These are phyloP conservation scores for Semnornis frantzii DNA, from an alignment of 2,113 vertebrate species.

Conservation along the genomic window DNA sequence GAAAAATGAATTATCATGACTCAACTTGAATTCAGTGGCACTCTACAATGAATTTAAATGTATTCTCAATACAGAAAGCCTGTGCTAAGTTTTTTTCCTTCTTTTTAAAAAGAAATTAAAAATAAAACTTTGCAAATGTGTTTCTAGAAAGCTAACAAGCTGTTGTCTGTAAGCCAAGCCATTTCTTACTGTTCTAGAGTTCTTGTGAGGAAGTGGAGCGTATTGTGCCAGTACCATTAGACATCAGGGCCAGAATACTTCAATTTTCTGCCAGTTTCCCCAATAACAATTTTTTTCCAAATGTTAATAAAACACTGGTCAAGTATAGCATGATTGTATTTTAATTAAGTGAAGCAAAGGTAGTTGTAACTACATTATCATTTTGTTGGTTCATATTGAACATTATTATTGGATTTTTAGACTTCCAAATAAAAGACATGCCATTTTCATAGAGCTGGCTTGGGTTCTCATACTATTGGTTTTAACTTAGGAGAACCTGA, in stretches of 20 bases:
- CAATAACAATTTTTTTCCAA: not conserved
- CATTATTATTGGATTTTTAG: not conserved
- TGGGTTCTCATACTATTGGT: not conserved
- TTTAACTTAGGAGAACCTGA: not conserved
- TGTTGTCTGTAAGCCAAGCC: slow-evolving; percentile 48
- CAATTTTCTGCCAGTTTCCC: slow-evolving; percentile 50
- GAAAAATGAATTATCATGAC: slow-evolving; percentile 38
- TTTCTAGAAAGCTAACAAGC: slow-evolving; percentile 68
- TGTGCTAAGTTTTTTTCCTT: slow-evolving; percentile 51
- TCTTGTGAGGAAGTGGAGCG: slow-evolving; percentile 36
- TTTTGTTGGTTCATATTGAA: not conserved
- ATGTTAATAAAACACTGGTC: slow-evolving; percentile 50
- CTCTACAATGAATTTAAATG: slow-evolving; percentile 46
- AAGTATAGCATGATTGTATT: not conserved
- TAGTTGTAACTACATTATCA: not conserved
- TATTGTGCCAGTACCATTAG: slow-evolving; percentile 42
- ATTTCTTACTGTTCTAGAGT: slow-evolving; percentile 57
- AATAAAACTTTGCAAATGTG: not conserved
- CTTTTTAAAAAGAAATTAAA: not conserved
- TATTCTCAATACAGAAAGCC: slow-evolving; percentile 33
- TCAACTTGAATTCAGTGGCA: slow-evolving; percentile 1
- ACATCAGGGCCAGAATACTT: slow-evolving; percentile 54
- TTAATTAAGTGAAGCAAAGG: not conserved
- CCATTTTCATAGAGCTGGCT: not conserved
- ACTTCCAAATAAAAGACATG: not conserved